A percentile compares a stretch with the other conserved stretches of the same genome.
Evolutionary conservation across 2,113 vertebrate species (phyloP).

Genomic region (Calonectris borealis): DNA sequence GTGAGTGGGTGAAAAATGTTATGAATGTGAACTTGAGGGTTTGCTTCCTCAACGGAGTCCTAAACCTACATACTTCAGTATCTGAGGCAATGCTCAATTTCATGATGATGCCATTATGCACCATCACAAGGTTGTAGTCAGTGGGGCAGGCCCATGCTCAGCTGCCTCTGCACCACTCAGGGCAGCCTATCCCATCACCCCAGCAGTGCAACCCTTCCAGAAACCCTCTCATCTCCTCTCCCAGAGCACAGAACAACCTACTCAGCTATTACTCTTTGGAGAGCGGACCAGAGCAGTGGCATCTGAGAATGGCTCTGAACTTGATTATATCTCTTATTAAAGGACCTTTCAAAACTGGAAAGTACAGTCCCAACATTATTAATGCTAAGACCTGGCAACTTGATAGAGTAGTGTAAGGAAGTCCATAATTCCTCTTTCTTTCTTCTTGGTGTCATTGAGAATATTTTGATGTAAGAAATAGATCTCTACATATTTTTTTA

Average conservation of each 20-base stretch:
- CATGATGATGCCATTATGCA: background rate
- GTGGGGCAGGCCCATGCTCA: background rate
- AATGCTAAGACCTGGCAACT: background rate
- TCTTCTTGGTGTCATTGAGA: background rate
- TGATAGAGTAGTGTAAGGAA: background rate
- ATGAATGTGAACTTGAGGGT: background rate
- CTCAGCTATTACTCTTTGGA: background rate
- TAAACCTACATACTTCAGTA: background rate
- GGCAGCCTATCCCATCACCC: background rate
- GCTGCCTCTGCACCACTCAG: background rate
- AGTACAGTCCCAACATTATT: background rate
- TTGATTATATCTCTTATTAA: background rate
- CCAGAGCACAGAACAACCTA: background rate
- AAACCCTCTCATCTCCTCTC: background rate
- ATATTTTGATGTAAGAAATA: background rate
- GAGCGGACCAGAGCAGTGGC: background rate
- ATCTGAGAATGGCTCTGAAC: background rate
- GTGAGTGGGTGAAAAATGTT: background rate
- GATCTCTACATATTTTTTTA: background rate
- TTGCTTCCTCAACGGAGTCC: background rate
- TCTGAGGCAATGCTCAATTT: background rate
- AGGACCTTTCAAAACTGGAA: background rate
- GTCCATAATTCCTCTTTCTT: background rate
- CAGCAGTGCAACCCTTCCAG: background rate
- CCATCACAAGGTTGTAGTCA: background rate